Base-by-base conservation (phyloP, 2,113 vertebrate genomes). In the Argyrosomus japonicus region DNA sequence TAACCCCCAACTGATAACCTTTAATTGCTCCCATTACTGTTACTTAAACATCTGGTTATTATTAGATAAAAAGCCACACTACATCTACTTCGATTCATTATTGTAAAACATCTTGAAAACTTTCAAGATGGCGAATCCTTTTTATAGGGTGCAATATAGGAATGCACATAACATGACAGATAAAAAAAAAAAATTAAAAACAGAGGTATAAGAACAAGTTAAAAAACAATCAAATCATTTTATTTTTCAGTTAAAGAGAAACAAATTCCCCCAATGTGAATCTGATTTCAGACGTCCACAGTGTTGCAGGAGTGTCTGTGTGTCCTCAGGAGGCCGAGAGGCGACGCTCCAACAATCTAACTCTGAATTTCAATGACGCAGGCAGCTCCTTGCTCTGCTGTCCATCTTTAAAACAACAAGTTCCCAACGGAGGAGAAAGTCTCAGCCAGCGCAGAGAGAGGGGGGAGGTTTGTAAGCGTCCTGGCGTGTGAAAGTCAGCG, bases 371-470 rank as follows among this genome's bases (percentile, higher is more conserved):
- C 15, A 15, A 40, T 15, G 75, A 32, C 58, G 48, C 11, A 9
- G 74, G 62, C n/a, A 3, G 63, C 71, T 61, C 47, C 45, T 75
- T 54, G 40, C 40, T 77, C 63, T 29, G 76, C 64, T 15, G 64
- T 84, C 71, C 58, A 13, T 48, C 58, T 75, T 75, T 57, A 79
- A 47, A 83, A 64, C 69, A 50, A 75, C 60, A 60, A 29, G 69
- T 51, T 63, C 57, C 76, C 70, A 19, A 3, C 2, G 53, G 77
- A 75, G 58, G 70, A 63, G 27, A 58, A 36, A 45, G 76, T 23
- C 50, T 29, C 27, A 23, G 40, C 19, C 70, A 3, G 50, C 25
- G 23, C 63, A 27, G 48, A 63, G 48, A 71, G 32, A 48, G 51
- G 60, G 47, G 18, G 57, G 68, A 47, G 62, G 6, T 18, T 32